These are phyloP conservation scores for Cebus imitator DNA, from an alignment of 2,113 vertebrate genomes.

Conservation along the genomic window DNA sequence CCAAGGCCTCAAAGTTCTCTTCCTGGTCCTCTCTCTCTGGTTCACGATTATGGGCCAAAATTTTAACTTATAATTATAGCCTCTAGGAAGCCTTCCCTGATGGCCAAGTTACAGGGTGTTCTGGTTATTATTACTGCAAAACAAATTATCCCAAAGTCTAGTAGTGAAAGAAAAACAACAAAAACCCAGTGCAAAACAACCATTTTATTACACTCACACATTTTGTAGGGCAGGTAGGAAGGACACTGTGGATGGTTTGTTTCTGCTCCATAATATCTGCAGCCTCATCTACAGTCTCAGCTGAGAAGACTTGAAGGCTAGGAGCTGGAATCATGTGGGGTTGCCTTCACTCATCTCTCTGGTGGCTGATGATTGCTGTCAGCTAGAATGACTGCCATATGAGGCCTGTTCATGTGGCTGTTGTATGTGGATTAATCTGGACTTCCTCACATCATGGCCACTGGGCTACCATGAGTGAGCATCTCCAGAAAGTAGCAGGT, in stretches of 20 bases:
- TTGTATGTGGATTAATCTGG: not conserved
- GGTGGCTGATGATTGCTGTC: not conserved
- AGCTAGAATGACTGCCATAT: not conserved
- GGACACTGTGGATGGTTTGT: not conserved
- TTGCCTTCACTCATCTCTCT: not conserved
- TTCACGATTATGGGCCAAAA: not conserved
- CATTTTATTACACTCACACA: not conserved
- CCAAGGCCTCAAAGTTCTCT: not conserved
- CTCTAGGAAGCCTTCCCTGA: not conserved
- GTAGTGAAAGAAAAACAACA: not conserved
- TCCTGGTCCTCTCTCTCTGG: not conserved
- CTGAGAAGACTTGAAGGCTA: not conserved
- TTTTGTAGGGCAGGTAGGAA: not conserved
- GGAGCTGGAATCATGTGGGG: not conserved
- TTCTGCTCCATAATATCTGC: not conserved
- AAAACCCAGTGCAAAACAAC: not conserved
- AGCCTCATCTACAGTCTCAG: not conserved
- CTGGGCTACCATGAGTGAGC: not conserved
- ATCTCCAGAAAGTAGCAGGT: not conserved
- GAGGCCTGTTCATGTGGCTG: not conserved
- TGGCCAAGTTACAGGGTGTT: not conserved
- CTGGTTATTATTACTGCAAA: not conserved
- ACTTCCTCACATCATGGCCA: not conserved
- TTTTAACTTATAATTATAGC: not conserved
- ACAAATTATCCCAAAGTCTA: not conserved